Base-by-base conservation (phyloP, 2,888 invertebrate genomes). In the Tinea semifulvella region DNA sequence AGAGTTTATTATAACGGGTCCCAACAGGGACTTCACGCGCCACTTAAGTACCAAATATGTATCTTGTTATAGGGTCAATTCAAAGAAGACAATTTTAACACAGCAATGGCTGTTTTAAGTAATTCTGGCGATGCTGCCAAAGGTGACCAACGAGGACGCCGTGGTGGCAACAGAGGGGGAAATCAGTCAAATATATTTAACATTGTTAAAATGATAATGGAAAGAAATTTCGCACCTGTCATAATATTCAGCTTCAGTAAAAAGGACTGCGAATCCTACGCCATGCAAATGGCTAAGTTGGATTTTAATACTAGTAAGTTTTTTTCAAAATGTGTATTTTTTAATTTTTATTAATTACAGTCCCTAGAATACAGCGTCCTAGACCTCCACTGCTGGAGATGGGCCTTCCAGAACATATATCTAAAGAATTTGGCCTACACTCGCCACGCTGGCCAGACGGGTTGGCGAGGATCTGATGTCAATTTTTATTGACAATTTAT, bases 191-290 rank as follows among this genome's bases (percentile, higher is more conserved):
- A 95, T 61, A 96, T 97, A 55, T 96, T 94, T 63, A 98, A 98
- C 79, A 94, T 99, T 49, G 93, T 99, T 14, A 96, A 98, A 71
- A 98, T 99, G 94, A 95, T 99, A 28, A 96, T 98, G 94, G 98
- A 99, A 63, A 84, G 96, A 17, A 96, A 95, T 67, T 95, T 98
- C 68, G 95, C 98, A 0, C 99, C 99, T 0, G 97, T 98, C 2
- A 99, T 99, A 54, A 94, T 98, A 46, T 99, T 99, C 82, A 98
- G 98, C 63, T 99, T 99, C 70, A 97, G 97, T 60, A 96, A 98
- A 64, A 98, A 97, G 63, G 98, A 99, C 55, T 99, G 99, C 62
- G 99, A 99, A 68, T 76, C 91, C 0, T 99, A 96, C 65, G 99
- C 98, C 0, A 88, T 95, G 85, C 94, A 96, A 69, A 92, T 99